Conservation (phyloP, 2,888 invertebrate genomes). For the Linhomoeus sp. region DNA sequence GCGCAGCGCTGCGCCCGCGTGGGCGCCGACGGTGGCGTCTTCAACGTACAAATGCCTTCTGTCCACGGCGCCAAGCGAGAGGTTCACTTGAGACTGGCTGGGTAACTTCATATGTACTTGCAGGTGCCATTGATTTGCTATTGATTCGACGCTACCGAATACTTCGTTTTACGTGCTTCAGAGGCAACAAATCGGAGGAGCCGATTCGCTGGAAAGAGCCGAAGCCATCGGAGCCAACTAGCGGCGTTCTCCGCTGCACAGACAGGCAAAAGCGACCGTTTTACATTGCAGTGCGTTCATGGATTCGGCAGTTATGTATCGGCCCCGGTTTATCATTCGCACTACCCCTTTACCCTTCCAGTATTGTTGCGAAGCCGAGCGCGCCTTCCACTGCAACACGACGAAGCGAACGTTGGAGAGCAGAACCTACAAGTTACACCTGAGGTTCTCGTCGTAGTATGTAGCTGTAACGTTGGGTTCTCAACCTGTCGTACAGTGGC, state of each 20-base stretch:
- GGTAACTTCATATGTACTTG: slow-evolving; percentile 19
- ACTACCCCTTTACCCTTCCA: too few relatives aligned
- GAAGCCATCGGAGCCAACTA: slow-evolving; percentile 11
- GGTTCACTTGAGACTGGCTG: slow-evolving; percentile 53
- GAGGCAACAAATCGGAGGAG: slow-evolving; percentile 16
- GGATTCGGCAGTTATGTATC: too few relatives aligned
- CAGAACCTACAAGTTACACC: slow-evolving; percentile 58
- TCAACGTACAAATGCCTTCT: slow-evolving; percentile 62
- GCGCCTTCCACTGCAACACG: slow-evolving; percentile 61
- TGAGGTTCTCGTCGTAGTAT: too few relatives aligned
- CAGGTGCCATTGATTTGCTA: not conserved
- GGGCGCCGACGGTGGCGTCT: slow-evolving; percentile 32
- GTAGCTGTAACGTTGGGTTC: too few relatives aligned
- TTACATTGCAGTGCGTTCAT: not conserved
- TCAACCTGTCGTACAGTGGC: too few relatives aligned
- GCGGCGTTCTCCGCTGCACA: slow-evolving; percentile 14
- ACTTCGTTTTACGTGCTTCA: slow-evolving; percentile 1
- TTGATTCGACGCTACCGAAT: too few relatives aligned
- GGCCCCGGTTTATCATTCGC: too few relatives aligned
- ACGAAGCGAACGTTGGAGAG: slow-evolving; percentile 57
- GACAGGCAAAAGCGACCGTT: slow-evolving; percentile 6
- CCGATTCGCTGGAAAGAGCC: slow-evolving; percentile 20
- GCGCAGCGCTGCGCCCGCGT: slow-evolving; percentile 53
- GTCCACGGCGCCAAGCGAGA: slow-evolving; percentile 69
- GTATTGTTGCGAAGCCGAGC: slow-evolving; percentile 38